These are phyloP conservation scores for Dendrolimus houi DNA, from an alignment of 2,888 invertebrate genomes.

Conservation along the genomic window DNA sequence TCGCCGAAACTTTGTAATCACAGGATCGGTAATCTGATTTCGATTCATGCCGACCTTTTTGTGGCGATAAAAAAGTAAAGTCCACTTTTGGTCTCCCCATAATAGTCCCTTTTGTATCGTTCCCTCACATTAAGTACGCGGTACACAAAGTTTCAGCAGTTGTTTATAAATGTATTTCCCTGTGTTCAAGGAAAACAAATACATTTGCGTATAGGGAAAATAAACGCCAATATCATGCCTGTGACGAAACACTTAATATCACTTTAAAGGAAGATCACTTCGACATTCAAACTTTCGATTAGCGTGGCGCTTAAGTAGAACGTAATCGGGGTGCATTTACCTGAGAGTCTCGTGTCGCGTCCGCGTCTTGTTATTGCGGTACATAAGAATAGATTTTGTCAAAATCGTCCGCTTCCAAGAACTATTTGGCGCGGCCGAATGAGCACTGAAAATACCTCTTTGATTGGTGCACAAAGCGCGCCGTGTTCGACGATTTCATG, in stretches of 20 bases:
- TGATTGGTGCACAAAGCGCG: slow-evolving; percentile 32
- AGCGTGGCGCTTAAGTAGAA: slow-evolving; percentile 3
- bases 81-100: slow-evolving; percentile 34
- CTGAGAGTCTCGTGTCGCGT: slow-evolving; percentile 16
- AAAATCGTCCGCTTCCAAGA: slow-evolving; percentile 35
- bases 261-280: neutral
- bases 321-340: slow-evolving; percentile 20
- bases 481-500: slow-evolving; percentile 48
- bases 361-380: slow-evolving; percentile 19
- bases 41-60: slow-evolving; percentile 61
- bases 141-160: slow-evolving; percentile 34
- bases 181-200: slow-evolving; percentile 22
- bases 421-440: slow-evolving; percentile 24
- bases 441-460: slow-evolving; percentile 16
- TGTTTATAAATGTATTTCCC: slow-evolving; percentile 32
- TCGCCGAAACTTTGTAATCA: slow-evolving; percentile 58
- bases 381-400: slow-evolving; percentile 27
- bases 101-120: slow-evolving; percentile 39
- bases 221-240: neutral
- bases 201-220: slow-evolving; percentile 9
- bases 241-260: slow-evolving; percentile 1
- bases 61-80: slow-evolving; percentile 54
- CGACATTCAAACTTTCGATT: neutral
- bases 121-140: slow-evolving; percentile 30
- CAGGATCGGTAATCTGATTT: slow-evolving; percentile 61